Conservation (phyloP, 2,113 vertebrate species). For the Coreoperca whiteheadi region DNA sequence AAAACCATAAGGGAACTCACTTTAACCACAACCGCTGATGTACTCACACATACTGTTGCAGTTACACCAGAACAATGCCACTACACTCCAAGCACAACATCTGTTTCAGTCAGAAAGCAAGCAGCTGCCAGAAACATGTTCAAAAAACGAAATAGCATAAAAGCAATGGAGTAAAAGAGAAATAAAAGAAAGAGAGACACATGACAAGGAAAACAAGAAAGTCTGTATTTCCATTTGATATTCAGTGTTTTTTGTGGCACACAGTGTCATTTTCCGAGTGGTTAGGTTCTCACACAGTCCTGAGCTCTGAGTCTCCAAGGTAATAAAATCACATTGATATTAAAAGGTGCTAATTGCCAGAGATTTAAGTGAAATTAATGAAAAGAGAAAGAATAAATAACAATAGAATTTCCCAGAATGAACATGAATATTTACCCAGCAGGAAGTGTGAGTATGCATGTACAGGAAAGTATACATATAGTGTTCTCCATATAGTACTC, state of each 20-base stretch:
- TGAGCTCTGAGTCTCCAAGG: conserved; percentile 45
- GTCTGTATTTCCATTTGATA: conserved; percentile 75
- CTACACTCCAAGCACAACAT: conserved; percentile 79
- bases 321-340: conserved; percentile 66
- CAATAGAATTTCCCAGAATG: conserved; percentile 46
- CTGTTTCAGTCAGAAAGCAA: conserved; percentile 74
- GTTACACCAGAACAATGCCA: conserved; percentile 76
- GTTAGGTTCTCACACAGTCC: conserved; percentile 39
- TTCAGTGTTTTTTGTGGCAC: conserved; percentile 78
- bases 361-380: conserved; percentile 59
- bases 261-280: conserved; percentile 65
- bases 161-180: conserved; percentile 74
- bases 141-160: conserved; percentile 73
- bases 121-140: conserved; percentile 78
- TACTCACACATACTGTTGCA: conserved; percentile 59
- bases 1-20: conserved; percentile 54
- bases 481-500: too few species aligned
- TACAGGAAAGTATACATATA: neutral
- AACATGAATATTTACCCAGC: conserved; percentile 57
- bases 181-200: conserved; percentile 68
- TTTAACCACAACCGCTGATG: conserved; percentile 66
- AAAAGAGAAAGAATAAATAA: conserved; percentile 64
- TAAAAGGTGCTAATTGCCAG: conserved; percentile 75
- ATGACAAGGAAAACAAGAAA: conserved; percentile 72
- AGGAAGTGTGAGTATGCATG: neutral